Percentiles rank a stretch among this genome's conserved stretches.
Conservation (phyloP, 2,113 vertebrate genomes). For the Tyrannus savana region DNA sequence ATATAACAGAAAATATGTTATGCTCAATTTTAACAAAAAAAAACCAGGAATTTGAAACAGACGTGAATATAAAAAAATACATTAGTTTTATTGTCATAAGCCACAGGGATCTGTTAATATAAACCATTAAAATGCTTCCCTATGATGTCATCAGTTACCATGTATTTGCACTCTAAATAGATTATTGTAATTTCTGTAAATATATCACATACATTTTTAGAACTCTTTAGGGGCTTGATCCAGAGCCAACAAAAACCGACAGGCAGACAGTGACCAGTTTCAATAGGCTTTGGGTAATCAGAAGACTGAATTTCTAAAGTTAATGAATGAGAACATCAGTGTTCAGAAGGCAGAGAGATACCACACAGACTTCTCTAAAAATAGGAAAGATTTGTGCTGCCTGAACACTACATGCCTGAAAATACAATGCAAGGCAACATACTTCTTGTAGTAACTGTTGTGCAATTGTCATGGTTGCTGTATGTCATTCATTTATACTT, state of each 20-base stretch:
- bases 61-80: neutral
- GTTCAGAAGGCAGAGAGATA: neutral
- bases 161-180: slow-evolving; percentile 53
- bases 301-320: neutral
- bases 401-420: neutral
- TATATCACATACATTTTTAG: slow-evolving; percentile 39
- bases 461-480: neutral
- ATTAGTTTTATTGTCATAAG: slow-evolving; percentile 24
- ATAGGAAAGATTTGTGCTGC: neutral
- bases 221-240: neutral
- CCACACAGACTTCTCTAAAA: neutral
- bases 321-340: neutral
- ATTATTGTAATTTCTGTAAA: slow-evolving; percentile 52
- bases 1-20: neutral
- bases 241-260: neutral
- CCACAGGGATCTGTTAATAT: neutral
- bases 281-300: neutral
- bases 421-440: neutral
- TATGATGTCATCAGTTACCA: slow-evolving; percentile 35
- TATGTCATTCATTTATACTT: neutral
- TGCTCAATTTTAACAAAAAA: neutral
- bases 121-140: slow-evolving; percentile 18
- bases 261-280: slow-evolving; percentile 32
- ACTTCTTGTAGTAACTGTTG: neutral
- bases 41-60: neutral